Base-by-base conservation (phyloP, 2,797 vertebrate species). In the Eremophila alpestris region DNA sequence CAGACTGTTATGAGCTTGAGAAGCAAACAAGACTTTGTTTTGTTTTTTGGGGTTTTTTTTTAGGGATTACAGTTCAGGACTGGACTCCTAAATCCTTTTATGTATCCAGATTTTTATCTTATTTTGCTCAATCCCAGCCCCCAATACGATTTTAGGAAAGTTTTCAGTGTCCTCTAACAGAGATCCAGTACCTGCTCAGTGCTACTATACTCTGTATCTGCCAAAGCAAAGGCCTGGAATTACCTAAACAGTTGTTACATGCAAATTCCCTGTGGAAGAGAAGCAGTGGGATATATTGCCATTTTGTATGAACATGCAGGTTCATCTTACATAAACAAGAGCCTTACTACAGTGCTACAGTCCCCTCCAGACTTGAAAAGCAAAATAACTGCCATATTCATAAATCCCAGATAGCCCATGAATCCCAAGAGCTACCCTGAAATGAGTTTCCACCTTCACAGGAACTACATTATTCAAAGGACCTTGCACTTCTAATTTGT, bases 401-500 rank as follows among this genome's bases (percentile, higher is more conserved):
- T 96, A 96, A 94, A 94, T 70, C 77, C 89, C 85, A 94, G 41
- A 15, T 48, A 96, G 73, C 23, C 60, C 62, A 13, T 46, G 77
- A 83, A 56, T 95, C 92, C 85, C 92, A 77, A 64, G 70, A 86
- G 89, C 85, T 95, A 26, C 46, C 71, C 67, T 41, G 74, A 91
- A 94, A 90, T 88, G 49, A 89, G 52, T 80, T 92, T 87, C 92
- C 63, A 78, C 81, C 80, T 97, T 94, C 73, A 89, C 51, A 85
- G 93, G 78, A 93, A 41, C 78, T 68, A 73, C 76, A 95, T 96
- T 93, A 93, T 94, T 95, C 86, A 96, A 76, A 92, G 74, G 86
- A 95, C 86, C 82, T 92, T 79, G 84, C 70, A 81, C 87, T 91
- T 92, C 59, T 88, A 95, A 93, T 95, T 94, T 95, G 84, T 95